Evolutionary conservation across 2,888 invertebrate genomes (phyloP).

Genomic region (Chrysopilus asiliformis): DNA sequence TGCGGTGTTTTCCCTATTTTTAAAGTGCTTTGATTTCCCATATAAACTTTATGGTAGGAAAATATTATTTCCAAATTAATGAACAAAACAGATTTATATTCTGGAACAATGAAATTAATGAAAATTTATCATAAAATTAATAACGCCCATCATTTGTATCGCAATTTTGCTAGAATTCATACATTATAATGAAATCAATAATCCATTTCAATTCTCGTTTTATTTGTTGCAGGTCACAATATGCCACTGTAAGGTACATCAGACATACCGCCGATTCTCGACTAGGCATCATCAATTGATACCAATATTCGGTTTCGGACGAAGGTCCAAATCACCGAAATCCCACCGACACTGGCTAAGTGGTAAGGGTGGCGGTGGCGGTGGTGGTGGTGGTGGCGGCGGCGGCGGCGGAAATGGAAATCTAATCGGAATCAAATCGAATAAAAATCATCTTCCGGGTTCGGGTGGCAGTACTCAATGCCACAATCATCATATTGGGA

Average conservation of each 20-base stretch:
- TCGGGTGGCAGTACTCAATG: slow-evolving; percentile 9
- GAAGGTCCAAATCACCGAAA: slow-evolving; percentile 31
- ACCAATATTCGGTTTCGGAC: slow-evolving; percentile 35
- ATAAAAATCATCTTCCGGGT: slow-evolving; percentile 16
- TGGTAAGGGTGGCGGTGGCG: slow-evolving; percentile 37
- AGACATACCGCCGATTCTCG: slow-evolving; percentile 54
- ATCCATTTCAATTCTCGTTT: not conserved
- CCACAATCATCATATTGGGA: slow-evolving; percentile 23
- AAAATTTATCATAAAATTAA: no score
- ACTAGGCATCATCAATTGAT: slow-evolving; percentile 42
- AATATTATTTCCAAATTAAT: no score
- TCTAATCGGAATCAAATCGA: slow-evolving; percentile 16
- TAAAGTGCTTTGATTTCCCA: no score
- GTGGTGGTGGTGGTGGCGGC: slow-evolving; percentile 13
- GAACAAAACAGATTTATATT: no score
- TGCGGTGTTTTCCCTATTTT: no score
- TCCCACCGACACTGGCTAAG: slow-evolving; percentile 44
- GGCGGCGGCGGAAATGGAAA: slow-evolving; percentile 14
- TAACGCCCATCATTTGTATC: no score
- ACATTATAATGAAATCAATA: slow-evolving; percentile 3
- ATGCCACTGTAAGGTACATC: slow-evolving; percentile 67
- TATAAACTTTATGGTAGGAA: no score
- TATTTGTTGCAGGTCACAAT: slow-evolving; percentile 47
- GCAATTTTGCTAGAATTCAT: no score
- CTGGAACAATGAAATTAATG: no score